A percentile compares a stretch with the other conserved stretches of the same genome.
phyloP scores from a whole-genome alignment of 2,113 vertebrate species.

The Protobothrops mucrosquamatus region DNA sequence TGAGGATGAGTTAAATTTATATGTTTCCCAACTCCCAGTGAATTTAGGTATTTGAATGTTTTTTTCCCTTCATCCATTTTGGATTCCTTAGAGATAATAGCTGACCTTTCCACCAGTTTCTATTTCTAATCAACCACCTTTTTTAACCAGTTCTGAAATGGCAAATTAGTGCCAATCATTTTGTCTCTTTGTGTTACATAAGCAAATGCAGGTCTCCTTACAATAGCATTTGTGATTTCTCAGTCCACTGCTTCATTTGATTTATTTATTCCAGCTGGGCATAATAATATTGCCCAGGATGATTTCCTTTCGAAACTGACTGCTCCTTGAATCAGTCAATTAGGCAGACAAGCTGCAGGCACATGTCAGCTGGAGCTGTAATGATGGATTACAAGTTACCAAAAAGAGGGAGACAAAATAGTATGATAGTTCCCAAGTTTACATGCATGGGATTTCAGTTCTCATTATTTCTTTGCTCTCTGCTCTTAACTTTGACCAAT shows the following conservation, averaged over 20 bases:
- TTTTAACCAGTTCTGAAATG: constrained; percentile 13
- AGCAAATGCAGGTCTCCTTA: constrained; percentile 9
- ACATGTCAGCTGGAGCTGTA: constrained; percentile 32
- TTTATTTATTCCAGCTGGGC: constrained; percentile 34
- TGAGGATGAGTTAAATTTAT: neutral
- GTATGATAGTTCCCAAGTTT: neutral
- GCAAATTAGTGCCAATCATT: constrained; percentile 19
- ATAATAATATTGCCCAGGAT: constrained; percentile 45
- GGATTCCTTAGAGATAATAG: neutral
- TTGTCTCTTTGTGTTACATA: neutral
- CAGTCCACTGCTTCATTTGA: constrained; percentile 17
- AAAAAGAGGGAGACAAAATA: neutral
- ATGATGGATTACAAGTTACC: constrained; percentile 2
- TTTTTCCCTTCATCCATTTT: neutral
- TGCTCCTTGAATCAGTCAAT: constrained; percentile 42
- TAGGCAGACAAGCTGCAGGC: constrained; percentile 35
- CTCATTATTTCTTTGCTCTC: neutral
- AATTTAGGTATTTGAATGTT: neutral
- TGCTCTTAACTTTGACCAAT: neutral
- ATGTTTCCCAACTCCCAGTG: neutral
- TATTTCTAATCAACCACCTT: neutral
- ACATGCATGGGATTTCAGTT: neutral
- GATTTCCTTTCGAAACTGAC: constrained; percentile 56
- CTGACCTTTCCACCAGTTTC: neutral
- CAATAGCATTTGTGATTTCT: constrained; percentile 36